Conservation (phyloP, 2,888 invertebrate species). For the Conomelus anceps region DNA sequence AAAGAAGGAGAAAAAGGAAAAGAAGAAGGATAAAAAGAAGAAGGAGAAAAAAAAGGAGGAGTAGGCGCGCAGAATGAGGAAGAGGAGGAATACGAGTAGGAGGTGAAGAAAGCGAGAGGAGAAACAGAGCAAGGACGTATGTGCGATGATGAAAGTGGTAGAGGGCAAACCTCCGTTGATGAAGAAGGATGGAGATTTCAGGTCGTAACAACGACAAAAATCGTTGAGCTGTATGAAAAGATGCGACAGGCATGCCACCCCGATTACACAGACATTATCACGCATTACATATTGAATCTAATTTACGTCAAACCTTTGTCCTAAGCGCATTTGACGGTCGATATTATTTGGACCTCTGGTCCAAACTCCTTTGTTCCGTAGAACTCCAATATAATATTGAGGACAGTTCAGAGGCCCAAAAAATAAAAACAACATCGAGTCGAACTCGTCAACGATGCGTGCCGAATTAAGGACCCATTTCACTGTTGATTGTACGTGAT, state of each 20-base stretch:
- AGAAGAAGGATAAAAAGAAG: background rate
- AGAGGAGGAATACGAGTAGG: background rate
- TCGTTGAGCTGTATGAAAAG: background rate
- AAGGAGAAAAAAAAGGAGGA: background rate
- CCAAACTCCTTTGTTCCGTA: background rate
- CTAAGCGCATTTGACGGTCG: background rate
- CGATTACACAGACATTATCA: slow-evolving; percentile 12
- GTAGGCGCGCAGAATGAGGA: background rate
- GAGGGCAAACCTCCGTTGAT: background rate
- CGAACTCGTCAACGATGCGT: background rate
- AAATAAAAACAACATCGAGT: background rate
- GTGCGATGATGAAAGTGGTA: background rate
- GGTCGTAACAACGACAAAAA: background rate
- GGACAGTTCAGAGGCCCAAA: background rate
- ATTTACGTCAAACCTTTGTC: slow-evolving; percentile 9
- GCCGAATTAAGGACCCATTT: background rate
- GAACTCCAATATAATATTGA: background rate
- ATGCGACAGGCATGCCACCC: slow-evolving; percentile 4
- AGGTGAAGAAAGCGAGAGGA: background rate
- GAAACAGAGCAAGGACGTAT: background rate
- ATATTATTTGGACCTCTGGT: background rate
- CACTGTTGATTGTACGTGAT: background rate
- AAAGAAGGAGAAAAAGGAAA: background rate
- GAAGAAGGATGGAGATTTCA: background rate
- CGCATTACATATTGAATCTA: slow-evolving; percentile 13